Percentiles rank a stretch among this genome's conserved stretches.
These are phyloP conservation scores for Dicyrtoma fusca DNA, from an alignment of 2,888 invertebrate species.

Conservation along the genomic window DNA sequence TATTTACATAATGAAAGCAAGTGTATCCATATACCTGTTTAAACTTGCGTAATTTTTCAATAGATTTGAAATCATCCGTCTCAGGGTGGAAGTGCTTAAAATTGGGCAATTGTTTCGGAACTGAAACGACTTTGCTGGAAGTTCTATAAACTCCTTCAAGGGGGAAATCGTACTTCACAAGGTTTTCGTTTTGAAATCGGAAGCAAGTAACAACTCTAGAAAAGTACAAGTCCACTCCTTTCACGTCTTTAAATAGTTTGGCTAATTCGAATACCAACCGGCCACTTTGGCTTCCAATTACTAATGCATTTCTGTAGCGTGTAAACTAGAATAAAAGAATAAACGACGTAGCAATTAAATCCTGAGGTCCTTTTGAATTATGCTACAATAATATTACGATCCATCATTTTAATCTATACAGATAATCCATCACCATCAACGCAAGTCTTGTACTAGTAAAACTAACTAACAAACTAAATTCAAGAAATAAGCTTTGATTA, in stretches of 20 bases:
- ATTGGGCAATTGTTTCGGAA: conserved; percentile 19
- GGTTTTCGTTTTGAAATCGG: conserved; percentile 47
- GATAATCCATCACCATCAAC: too few species aligned
- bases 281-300: conserved; percentile 52
- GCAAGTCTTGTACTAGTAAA: too few species aligned
- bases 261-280: conserved; percentile 45
- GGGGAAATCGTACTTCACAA: conserved; percentile 48
- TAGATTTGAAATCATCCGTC: not conserved
- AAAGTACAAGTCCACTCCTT: conserved; percentile 50
- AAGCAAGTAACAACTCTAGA: conserved; percentile 49
- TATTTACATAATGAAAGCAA: too few species aligned
- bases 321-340: conserved; percentile 13
- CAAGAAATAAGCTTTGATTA: not conserved
- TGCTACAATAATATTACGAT: too few species aligned
- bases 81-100: not conserved
- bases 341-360: too few species aligned
- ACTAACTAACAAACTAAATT: too few species aligned
- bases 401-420: too few species aligned
- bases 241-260: conserved; percentile 48
- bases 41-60: conserved; percentile 8
- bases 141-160: conserved; percentile 51
- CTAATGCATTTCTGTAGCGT: conserved; percentile 39
- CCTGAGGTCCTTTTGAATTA: too few species aligned
- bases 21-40: conserved; percentile 12
- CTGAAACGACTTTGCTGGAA: conserved; percentile 13